Conservation (phyloP, 1,140 invertebrate genomes). For the Grapholita molesta region DNA sequence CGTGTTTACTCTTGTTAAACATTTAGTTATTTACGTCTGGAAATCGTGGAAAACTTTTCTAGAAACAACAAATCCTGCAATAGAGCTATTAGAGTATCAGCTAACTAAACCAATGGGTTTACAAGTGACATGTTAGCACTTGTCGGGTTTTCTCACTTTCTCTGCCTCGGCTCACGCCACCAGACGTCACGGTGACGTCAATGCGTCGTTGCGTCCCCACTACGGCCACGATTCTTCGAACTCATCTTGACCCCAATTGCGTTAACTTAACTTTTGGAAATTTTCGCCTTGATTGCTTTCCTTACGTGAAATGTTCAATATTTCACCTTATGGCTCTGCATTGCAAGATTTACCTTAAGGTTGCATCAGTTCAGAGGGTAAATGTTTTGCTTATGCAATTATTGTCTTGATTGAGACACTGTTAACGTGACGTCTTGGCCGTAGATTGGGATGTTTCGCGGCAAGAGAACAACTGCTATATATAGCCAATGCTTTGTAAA, state of each 20-base stretch:
- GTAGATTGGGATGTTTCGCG: too few relatives aligned
- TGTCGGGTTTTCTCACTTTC: conserved; percentile 3
- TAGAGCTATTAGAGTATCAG: not conserved
- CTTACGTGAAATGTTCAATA: conserved; percentile 8
- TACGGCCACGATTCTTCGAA: not conserved
- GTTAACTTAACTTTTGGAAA: conserved; percentile 9
- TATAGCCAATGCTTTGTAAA: too few relatives aligned
- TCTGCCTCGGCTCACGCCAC: conserved; percentile 5
- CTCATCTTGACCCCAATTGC: conserved; percentile 3
- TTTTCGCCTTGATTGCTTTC: conserved; percentile 7
- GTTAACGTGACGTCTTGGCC: too few relatives aligned
- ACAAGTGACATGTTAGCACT: not conserved
- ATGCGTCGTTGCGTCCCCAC: not conserved
- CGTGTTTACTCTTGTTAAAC: not conserved
- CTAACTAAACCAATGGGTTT: not conserved
- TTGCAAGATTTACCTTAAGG: not conserved
- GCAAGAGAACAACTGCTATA: too few relatives aligned
- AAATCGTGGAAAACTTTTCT: not conserved
- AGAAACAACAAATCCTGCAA: not conserved
- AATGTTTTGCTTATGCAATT: not conserved
- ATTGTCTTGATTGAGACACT: not conserved
- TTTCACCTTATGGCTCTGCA: not conserved
- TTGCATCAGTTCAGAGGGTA: conserved; percentile 5
- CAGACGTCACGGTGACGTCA: conserved; percentile 3
- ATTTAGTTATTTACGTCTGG: not conserved